Evolutionary conservation across 2,113 vertebrate species (phyloP).

Genomic region (Erythrocebus patas): DNA sequence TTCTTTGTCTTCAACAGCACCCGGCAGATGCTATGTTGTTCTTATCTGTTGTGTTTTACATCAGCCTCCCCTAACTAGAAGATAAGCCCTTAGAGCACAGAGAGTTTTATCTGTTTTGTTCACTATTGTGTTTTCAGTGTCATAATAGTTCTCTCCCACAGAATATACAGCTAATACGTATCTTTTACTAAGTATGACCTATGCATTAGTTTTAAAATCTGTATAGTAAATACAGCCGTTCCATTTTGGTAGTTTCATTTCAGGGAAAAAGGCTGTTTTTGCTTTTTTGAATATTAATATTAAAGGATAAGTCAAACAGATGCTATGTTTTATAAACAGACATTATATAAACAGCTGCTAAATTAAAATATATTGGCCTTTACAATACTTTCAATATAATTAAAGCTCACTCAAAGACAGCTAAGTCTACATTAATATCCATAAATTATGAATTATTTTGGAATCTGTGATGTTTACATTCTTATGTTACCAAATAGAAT

Average conservation of each 20-base stretch:
- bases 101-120: not conserved
- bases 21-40: not conserved
- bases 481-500: conserved; percentile 10
- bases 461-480: not conserved
- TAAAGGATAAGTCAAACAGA: conserved; percentile 46
- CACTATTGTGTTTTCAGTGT: not conserved
- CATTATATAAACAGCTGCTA: not conserved
- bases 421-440: not conserved
- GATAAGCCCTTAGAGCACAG: not conserved
- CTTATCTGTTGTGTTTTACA: not conserved
- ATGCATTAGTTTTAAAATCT: not conserved
- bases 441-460: conserved; percentile 30
- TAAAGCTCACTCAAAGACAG: not conserved
- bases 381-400: not conserved
- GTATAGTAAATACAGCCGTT: not conserved
- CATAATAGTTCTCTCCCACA: not conserved
- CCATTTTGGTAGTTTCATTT: not conserved
- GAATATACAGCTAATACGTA: not conserved
- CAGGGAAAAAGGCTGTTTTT: not conserved
- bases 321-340: conserved; percentile 22
- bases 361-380: conserved; percentile 30
- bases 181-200: not conserved
- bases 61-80: not conserved
- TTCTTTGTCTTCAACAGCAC: not conserved
- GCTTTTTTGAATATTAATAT: not conserved